A percentile compares a stretch with the other conserved stretches of the same genome.
phyloP scores from a whole-genome alignment of 2,888 invertebrate species.

The Rhorus exstirpatorius region DNA sequence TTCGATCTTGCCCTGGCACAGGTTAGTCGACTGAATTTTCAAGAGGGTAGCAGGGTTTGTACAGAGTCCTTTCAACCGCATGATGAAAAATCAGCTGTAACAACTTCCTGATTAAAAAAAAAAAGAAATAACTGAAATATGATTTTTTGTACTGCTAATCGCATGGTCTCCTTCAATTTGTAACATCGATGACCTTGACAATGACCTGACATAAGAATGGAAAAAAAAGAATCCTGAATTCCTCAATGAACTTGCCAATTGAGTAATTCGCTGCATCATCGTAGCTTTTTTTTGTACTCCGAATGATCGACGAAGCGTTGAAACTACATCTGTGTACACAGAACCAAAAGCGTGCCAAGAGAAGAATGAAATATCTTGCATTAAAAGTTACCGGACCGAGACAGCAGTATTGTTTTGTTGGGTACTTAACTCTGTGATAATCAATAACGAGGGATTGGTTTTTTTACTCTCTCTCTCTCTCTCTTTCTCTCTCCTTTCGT shows the following conservation, averaged over 20 bases:
- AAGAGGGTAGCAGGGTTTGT: not conserved
- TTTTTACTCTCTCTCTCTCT: no score
- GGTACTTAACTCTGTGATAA: constrained; percentile 1
- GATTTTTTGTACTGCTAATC: not conserved
- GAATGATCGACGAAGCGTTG: constrained; percentile 64
- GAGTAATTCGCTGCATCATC: constrained; percentile 14
- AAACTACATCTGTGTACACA: not conserved
- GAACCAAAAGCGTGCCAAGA: constrained; percentile 13
- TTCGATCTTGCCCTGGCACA: constrained; percentile 71
- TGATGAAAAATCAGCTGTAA: no score
- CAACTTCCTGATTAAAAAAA: not conserved
- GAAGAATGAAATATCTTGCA: constrained; percentile 42
- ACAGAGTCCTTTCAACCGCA: not conserved
- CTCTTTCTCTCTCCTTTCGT: constrained; percentile 18
- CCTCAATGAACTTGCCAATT: constrained; percentile 34
- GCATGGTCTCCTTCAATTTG: not conserved
- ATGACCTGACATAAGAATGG: constrained; percentile 24
- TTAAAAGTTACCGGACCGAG: constrained; percentile 58
- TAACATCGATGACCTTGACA: constrained; percentile 47
- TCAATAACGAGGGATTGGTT: not conserved
- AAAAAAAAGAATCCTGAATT: constrained; percentile 18
- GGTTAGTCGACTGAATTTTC: constrained; percentile 71
- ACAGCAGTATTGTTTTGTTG: constrained; percentile 20
- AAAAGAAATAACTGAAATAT: not conserved
- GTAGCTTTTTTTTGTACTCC: not conserved